phyloP scores from a whole-genome alignment of 2,113 vertebrate genomes.

The Nothobranchius furzeri region DNA sequence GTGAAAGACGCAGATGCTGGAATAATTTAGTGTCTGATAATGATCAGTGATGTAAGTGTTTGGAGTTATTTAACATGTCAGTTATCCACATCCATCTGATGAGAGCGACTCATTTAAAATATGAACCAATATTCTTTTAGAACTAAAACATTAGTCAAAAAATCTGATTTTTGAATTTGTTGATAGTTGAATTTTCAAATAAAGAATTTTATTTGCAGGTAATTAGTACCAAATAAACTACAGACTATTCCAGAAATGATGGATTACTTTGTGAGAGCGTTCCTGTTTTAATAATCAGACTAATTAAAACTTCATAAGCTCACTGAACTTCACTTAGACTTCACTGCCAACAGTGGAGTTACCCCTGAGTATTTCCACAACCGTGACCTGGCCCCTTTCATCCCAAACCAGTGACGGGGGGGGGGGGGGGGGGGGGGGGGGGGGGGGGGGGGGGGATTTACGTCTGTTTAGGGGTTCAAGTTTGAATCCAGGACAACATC shows the following conservation, averaged over 20 bases:
- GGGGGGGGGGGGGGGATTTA: slow-evolving; percentile 28
- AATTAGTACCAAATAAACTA: no score
- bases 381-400: slow-evolving; percentile 80
- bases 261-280: slow-evolving; percentile 52
- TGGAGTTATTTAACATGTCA: no score
- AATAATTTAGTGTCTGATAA: slow-evolving; percentile 2
- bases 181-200: no score
- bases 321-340: slow-evolving; percentile 88
- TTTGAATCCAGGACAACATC: not conserved
- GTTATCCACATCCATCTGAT: no score
- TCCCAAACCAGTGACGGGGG: slow-evolving; percentile 77
- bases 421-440: no score
- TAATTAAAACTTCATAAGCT: slow-evolving; percentile 76
- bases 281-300: slow-evolving; percentile 67
- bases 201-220: no score
- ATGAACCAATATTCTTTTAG: not conserved
- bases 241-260: slow-evolving; percentile 2
- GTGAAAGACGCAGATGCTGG: slow-evolving; percentile 29
- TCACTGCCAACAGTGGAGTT: slow-evolving; percentile 85
- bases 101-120: slow-evolving; percentile 21
- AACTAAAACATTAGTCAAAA: not conserved
- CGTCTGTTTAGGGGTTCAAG: slow-evolving; percentile 26
- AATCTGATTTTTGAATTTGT: not conserved
- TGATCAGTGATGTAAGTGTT: no score
- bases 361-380: slow-evolving; percentile 81